A percentile compares a stretch with the other conserved stretches of the same genome.
Evolutionary conservation across 2,888 invertebrate species (phyloP).

Genomic region (Geotrupes spiniger): DNA sequence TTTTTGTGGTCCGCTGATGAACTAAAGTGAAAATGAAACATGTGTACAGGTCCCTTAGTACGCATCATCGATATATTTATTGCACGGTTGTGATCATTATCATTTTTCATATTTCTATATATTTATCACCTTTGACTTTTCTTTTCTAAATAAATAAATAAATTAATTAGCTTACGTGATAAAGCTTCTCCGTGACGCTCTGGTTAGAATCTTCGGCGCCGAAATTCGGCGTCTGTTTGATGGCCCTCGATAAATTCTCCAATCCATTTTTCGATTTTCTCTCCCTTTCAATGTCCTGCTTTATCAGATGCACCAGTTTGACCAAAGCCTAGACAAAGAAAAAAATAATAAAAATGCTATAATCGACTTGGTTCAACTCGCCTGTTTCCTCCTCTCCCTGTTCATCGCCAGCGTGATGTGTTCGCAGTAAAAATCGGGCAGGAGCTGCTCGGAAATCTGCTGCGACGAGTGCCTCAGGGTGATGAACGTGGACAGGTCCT

Average conservation of each 20-base stretch:
- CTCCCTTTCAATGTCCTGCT: slow-evolving; percentile 87
- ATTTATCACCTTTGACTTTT: too few relatives aligned
- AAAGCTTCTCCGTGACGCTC: slow-evolving; percentile 87
- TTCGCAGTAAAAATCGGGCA: slow-evolving; percentile 94
- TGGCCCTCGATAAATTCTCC: slow-evolving; percentile 84
- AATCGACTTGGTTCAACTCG: background rate
- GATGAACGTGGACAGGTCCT: slow-evolving; percentile 62
- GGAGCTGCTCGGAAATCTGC: slow-evolving; percentile 70
- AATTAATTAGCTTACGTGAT: slow-evolving; percentile 78
- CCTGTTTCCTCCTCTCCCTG: slow-evolving; percentile 80
- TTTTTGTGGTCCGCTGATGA: too few relatives aligned
- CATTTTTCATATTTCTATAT: too few relatives aligned
- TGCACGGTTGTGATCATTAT: too few relatives aligned
- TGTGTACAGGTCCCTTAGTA: slow-evolving; percentile 8
- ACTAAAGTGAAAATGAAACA: background rate
- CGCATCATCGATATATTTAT: too few relatives aligned
- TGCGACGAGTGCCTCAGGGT: slow-evolving; percentile 66
- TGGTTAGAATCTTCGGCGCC: slow-evolving; percentile 87
- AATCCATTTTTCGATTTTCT: slow-evolving; percentile 84
- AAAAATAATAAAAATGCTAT: slow-evolving; percentile 10
- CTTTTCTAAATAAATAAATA: too few relatives aligned
- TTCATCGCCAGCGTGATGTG: slow-evolving; percentile 93
- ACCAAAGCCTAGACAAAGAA: slow-evolving; percentile 71
- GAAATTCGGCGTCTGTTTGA: slow-evolving; percentile 81
- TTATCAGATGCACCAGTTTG: slow-evolving; percentile 79